A percentile compares a stretch with the other conserved stretches of the same genome.
phyloP scores from a whole-genome alignment of 2,113 vertebrate genomes.

The Oncorhynchus kisutch region DNA sequence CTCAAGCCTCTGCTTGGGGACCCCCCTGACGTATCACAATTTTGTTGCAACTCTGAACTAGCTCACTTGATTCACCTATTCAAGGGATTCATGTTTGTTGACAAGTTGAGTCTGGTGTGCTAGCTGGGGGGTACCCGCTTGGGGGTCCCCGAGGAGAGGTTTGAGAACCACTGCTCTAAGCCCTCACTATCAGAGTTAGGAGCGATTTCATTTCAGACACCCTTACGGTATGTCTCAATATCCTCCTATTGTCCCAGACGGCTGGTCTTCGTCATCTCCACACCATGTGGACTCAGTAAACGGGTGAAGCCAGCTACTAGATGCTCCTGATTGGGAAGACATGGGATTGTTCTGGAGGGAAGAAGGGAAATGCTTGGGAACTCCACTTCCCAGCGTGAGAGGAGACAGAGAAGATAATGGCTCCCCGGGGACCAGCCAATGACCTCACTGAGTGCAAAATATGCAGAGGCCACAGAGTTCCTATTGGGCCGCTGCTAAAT shows the following conservation, averaged over 20 bases:
- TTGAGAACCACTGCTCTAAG: no score
- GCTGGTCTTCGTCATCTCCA: constrained; percentile 84
- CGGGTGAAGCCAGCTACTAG: constrained; percentile 71
- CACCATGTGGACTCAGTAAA: constrained; percentile 62
- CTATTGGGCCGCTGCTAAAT: constrained; percentile 72
- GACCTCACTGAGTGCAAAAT: constrained; percentile 92
- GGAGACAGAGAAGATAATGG: constrained; percentile 88
- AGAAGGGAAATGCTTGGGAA: constrained; percentile 93
- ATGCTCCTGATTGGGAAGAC: constrained; percentile 80
- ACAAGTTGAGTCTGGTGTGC: no score
- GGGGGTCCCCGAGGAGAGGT: no score
- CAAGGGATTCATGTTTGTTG: no score
- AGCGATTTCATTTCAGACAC: constrained; percentile 81
- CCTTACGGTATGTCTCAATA: constrained; percentile 84
- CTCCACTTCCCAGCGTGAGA: constrained; percentile 91
- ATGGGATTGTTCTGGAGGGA: constrained; percentile 73
- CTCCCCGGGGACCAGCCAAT: constrained; percentile 83
- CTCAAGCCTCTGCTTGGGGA: no score
- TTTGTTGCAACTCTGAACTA: no score
- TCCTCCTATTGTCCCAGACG: constrained; percentile 93
- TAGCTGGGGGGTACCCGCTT: no score
- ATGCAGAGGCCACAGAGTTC: constrained; percentile 90
- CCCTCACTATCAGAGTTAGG: constrained; percentile 52
- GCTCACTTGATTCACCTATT: no score
- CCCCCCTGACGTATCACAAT: no score